Evolutionary conservation across 2,797 vertebrate species (phyloP), one percentile per base, ranked within the genome.

Genomic region (Esox lucius): DNA sequence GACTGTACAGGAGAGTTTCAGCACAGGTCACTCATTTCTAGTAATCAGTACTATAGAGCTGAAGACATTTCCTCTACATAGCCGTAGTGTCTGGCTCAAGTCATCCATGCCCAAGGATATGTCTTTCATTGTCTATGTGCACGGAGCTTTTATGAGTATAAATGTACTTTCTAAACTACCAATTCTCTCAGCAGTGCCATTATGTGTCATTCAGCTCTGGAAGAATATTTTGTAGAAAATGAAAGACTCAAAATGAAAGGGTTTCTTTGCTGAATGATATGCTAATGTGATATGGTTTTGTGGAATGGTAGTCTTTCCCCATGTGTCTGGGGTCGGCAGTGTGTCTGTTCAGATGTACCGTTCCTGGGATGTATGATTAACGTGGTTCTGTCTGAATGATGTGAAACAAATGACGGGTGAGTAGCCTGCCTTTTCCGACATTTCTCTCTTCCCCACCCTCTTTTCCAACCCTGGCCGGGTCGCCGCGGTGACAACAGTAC

Each of bases 401-500:
- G 42, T 46, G 42, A 46, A 46, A 46, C 6, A 12, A 46, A 46
- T 46, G 11, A 12, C 11, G 11, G 42, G 42, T 46, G 42, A 46
- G 42, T 46, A 46, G 8, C 6, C 42, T 46, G 42, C 11, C 7
- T 46, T 9, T 46, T 46, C 42, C 42, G 5, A 2, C 5, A 5
- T 77, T 71, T 73, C 73, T 49, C 51, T 79, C 64, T 74, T 4
- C 64, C 49, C 75, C 11, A 16, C 51, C 64, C 1, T 26, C 31
- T 49, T 9, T 87, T 80, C 80, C 2, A 46, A 7, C 71, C 80
- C 56, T 80, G 53, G 68, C 28, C 49, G 17, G 80, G 89, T 93
- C 82, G 74, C 90, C 86, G 89, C 89, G 92, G 87, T 84, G 71
- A 85, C 79, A 99, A 85, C 79, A 99, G 98, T 99, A 99, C 86